A percentile compares a stretch with the other conserved stretches of the same genome.
phyloP scores from a whole-genome alignment of 2,113 vertebrate species.

The Tachysurus fulvidraco region DNA sequence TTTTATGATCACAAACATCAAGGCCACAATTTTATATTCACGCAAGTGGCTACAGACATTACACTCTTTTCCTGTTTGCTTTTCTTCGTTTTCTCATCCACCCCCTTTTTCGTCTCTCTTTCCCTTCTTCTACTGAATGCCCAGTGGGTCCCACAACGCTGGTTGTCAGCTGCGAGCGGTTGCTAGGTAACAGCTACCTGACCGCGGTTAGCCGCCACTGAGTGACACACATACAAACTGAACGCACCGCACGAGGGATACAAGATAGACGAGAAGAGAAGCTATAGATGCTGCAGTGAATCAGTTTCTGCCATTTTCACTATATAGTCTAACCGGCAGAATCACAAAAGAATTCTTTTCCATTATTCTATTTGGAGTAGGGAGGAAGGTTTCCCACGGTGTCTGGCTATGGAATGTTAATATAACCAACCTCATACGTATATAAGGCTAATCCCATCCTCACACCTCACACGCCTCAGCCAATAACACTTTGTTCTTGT shows the following conservation, averaged over 20 bases:
- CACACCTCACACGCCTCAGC: neutral
- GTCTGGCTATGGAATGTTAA: neutral
- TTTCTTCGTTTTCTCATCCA: neutral
- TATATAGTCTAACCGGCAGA: neutral
- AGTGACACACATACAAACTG: constrained; percentile 59
- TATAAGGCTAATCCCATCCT: neutral
- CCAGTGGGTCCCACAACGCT: constrained; percentile 71
- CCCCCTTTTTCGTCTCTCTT: constrained; percentile 51
- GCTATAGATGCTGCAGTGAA: neutral
- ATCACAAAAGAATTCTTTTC: neutral
- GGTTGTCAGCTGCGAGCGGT: constrained; percentile 76
- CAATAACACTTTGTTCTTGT: neutral
- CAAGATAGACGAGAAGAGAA: constrained; percentile 1
- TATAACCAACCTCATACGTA: neutral
- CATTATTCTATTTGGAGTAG: neutral
- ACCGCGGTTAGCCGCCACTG: constrained; percentile 72
- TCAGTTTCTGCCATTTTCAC: constrained; percentile 1
- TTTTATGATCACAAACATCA: neutral
- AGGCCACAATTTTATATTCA: neutral
- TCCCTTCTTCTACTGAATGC: constrained; percentile 67
- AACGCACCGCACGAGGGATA: neutral
- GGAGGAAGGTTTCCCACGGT: neutral
- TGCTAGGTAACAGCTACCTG: constrained; percentile 82
- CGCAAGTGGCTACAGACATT: neutral
- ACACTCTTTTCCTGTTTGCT: neutral